phyloP scores from a whole-genome alignment of 1,140 invertebrate genomes.

The Camponotus pennsylvanicus region DNA sequence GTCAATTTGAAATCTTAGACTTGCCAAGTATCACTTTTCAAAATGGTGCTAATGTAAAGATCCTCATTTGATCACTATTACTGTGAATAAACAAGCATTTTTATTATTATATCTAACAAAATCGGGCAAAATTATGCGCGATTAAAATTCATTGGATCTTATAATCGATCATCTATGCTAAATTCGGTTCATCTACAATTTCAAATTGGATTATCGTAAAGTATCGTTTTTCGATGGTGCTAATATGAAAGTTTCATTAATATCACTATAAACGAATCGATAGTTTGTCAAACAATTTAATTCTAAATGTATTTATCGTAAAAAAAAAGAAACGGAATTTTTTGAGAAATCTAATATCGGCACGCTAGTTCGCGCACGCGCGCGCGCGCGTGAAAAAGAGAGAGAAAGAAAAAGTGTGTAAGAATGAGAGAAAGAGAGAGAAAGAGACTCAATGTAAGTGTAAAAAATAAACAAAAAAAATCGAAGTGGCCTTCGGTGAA shows the following conservation, averaged over 20 bases:
- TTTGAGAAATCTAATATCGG: constrained; percentile 20
- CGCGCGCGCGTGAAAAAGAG: background rate
- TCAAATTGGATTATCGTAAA: constrained; percentile 17
- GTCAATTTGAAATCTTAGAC: background rate
- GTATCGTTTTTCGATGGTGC: constrained; percentile 18
- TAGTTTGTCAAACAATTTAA: constrained; percentile 9
- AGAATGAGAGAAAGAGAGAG: constrained; percentile 30
- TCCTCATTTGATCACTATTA: constrained; percentile 27
- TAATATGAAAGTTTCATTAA: constrained; percentile 33
- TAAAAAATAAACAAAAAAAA: constrained; percentile 81
- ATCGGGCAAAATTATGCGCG: background rate
- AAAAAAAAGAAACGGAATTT: constrained; percentile 6
- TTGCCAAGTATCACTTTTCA: constrained; percentile 8
- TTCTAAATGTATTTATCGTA: background rate
- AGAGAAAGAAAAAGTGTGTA: background rate
- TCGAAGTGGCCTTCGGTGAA: constrained; percentile 84
- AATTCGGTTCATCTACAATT: constrained; percentile 22
- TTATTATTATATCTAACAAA: constrained; percentile 1
- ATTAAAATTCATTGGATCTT: constrained; percentile 21
- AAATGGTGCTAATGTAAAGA: constrained; percentile 3
- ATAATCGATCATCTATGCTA: constrained; percentile 45
- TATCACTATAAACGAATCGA: constrained; percentile 18
- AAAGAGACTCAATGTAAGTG: constrained; percentile 80
- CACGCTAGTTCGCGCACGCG: constrained; percentile 55
- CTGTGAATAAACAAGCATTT: background rate